phyloP scores from a whole-genome alignment of 2,113 vertebrate genomes.

The Campylomormyrus numenius region DNA sequence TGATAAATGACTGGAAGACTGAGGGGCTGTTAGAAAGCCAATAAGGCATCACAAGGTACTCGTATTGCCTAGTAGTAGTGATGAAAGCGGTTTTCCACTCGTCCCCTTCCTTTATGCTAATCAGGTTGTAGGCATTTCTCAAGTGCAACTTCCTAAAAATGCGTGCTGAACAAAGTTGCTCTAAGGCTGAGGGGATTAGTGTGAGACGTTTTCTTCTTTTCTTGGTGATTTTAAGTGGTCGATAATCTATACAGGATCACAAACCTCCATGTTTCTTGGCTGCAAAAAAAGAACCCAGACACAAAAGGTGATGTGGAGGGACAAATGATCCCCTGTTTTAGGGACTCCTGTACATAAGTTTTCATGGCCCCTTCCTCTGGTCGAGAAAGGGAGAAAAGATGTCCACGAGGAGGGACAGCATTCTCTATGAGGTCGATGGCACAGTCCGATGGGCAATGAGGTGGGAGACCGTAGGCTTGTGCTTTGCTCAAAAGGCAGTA shows the following conservation, averaged over 20 bases:
- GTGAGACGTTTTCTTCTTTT: neutral
- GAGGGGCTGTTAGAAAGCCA: too few species aligned
- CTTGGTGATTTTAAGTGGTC: neutral
- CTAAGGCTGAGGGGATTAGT: neutral
- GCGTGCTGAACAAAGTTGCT: neutral
- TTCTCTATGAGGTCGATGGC: neutral
- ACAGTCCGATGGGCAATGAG: neutral
- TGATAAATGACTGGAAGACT: neutral
- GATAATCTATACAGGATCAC: too few species aligned
- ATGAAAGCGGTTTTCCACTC: too few species aligned
- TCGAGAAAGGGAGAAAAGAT: neutral
- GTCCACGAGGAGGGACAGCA: neutral
- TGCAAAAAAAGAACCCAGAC: neutral
- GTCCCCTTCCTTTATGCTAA: too few species aligned
- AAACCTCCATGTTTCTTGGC: neutral
- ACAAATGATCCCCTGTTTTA: neutral
- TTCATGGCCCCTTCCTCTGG: neutral
- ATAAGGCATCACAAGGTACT: too few species aligned
- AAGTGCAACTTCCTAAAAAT: neutral
- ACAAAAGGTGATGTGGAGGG: slow-evolving; percentile 11
- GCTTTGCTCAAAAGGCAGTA: neutral
- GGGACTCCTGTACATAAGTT: neutral
- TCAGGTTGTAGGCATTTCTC: too few species aligned
- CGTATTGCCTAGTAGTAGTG: too few species aligned
- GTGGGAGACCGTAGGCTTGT: neutral